Percentiles rank a stretch among this genome's conserved stretches.
Evolutionary conservation across 2,113 vertebrate genomes (phyloP).

Genomic region (Laterallus jamaicensis): DNA sequence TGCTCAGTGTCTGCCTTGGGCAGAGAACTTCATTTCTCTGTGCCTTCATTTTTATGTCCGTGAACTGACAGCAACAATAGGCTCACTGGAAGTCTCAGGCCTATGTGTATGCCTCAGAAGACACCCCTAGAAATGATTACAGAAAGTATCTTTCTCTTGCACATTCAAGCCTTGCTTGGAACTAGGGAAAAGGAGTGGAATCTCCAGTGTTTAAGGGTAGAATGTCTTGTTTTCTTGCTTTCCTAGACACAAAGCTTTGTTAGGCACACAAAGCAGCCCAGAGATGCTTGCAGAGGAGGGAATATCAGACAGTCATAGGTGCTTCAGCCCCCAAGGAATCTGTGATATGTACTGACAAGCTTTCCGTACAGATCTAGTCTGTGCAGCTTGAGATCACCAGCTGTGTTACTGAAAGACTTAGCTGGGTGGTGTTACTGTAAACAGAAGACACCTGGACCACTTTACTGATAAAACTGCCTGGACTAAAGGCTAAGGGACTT

Average conservation of each 20-base stretch:
- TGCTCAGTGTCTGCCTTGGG: conserved; percentile 49
- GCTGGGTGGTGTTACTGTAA: background rate
- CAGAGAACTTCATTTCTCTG: conserved; percentile 22
- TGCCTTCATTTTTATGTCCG: background rate
- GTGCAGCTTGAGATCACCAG: background rate
- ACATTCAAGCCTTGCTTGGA: background rate
- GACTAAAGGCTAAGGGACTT: background rate
- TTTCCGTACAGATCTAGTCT: background rate
- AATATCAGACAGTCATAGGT: background rate
- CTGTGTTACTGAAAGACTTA: background rate
- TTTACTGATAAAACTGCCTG: background rate
- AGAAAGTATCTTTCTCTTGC: background rate
- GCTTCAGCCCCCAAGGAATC: background rate
- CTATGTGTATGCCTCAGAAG: background rate
- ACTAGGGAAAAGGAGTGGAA: background rate
- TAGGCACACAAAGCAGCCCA: background rate
- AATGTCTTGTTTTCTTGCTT: background rate
- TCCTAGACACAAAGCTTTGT: background rate
- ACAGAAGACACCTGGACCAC: background rate
- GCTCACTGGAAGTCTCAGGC: background rate
- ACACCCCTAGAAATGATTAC: background rate
- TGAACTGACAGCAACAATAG: conserved; percentile 41
- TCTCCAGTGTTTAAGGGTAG: background rate
- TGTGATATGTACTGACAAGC: background rate
- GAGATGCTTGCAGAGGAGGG: background rate